Conservation (phyloP, 2,888 invertebrate genomes). For the Synanthedon vespiformis region DNA sequence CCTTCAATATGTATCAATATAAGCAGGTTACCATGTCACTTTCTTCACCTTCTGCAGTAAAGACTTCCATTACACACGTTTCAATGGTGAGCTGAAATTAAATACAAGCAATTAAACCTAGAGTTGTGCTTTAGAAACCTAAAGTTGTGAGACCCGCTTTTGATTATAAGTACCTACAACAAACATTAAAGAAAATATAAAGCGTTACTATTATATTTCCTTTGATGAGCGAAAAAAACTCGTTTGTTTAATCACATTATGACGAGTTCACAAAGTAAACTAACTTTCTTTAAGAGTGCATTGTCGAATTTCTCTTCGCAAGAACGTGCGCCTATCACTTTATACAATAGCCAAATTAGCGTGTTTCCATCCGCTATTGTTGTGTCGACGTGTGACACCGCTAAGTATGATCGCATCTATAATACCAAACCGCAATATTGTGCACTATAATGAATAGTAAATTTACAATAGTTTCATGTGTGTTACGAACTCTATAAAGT, state of each 20-base stretch:
- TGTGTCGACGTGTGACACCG: slow-evolving; percentile 22
- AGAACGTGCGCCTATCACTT: slow-evolving; percentile 27
- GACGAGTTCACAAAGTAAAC: slow-evolving; percentile 41
- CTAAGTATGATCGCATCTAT: slow-evolving; percentile 13
- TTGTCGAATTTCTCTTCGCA: slow-evolving; percentile 56
- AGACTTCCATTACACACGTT: background rate
- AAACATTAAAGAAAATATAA: background rate
- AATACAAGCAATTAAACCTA: background rate
- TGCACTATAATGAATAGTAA: background rate
- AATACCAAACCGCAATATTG: background rate
- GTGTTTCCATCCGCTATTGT: slow-evolving; percentile 37
- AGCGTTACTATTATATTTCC: slow-evolving; percentile 7
- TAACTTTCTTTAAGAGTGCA: slow-evolving; percentile 60
- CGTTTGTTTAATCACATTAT: slow-evolving; percentile 49
- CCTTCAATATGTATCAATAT: slow-evolving; percentile 23
- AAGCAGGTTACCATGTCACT: slow-evolving; percentile 54
- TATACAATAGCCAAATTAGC: slow-evolving; percentile 47
- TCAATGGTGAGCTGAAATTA: background rate
- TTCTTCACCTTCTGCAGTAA: slow-evolving; percentile 37
- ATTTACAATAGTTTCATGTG: background rate
- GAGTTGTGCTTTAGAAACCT: background rate
- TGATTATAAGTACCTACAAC: background rate
- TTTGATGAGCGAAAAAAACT: slow-evolving; percentile 24
- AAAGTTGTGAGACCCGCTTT: background rate
- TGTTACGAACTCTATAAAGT: background rate